Percentiles rank a stretch among this genome's conserved stretches.
phyloP scores from a whole-genome alignment of 2,113 vertebrate genomes.

The Galeopterus variegatus region DNA sequence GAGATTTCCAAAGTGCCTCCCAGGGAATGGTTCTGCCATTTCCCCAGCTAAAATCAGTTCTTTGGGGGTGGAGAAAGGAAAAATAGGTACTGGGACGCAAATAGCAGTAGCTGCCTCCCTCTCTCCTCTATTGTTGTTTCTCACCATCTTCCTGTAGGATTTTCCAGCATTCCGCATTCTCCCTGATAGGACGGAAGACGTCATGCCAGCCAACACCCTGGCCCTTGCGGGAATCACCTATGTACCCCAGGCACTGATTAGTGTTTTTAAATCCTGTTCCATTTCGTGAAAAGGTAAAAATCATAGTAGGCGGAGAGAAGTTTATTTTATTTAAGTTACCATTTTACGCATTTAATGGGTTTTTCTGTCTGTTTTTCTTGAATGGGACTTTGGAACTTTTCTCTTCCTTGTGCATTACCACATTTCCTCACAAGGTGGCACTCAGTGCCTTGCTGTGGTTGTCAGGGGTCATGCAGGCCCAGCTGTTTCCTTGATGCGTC shows the following conservation, averaged over 20 bases:
- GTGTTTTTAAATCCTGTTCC: not conserved
- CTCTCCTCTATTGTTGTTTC: not conserved
- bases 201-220: no score
- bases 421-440: constrained; percentile 65
- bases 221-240: not conserved
- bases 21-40: not conserved
- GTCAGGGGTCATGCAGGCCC: not conserved
- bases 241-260: not conserved
- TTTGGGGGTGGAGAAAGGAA: not conserved
- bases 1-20: not conserved
- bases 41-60: not conserved
- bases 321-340: constrained; percentile 10
- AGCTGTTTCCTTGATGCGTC: not conserved
- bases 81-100: not conserved
- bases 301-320: not conserved
- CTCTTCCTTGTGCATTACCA: constrained; percentile 42
- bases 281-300: not conserved
- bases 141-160: not conserved
- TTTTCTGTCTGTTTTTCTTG: constrained; percentile 5
- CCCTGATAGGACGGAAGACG: not conserved
- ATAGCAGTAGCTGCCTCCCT: not conserved
- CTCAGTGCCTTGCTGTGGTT: not conserved
- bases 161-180: not conserved
- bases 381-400: not conserved
- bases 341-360: not conserved